These are phyloP conservation scores for Zaprionus gabonicus DNA, from an alignment of 1,140 invertebrate genomes.

Conservation along the genomic window DNA sequence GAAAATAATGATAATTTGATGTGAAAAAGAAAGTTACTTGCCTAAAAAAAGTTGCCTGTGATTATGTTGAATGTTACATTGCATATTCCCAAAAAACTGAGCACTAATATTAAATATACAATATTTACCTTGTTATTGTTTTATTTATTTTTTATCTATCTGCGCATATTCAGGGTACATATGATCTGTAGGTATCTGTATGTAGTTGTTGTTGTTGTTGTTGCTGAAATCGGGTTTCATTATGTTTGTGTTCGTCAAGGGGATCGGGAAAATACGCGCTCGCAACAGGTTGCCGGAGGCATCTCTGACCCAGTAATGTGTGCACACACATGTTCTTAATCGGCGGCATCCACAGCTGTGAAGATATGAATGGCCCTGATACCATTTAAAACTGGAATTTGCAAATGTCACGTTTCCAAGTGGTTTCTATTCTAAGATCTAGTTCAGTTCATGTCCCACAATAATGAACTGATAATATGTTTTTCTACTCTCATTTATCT, in stretches of 20 bases:
- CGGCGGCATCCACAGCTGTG: conserved; percentile 2
- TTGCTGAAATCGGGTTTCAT: background rate
- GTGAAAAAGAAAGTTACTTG: conserved; percentile 46
- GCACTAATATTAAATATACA: background rate
- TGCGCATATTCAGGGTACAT: background rate
- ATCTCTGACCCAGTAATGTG: conserved; percentile 2
- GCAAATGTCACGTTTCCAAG: background rate
- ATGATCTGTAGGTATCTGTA: background rate
- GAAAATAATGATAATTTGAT: conserved; percentile 40
- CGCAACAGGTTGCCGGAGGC: background rate
- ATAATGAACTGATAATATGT: background rate
- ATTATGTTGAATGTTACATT: background rate
- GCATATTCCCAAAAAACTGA: background rate
- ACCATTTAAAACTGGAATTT: background rate
- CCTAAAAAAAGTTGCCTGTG: background rate
- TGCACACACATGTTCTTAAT: conserved; percentile 4
- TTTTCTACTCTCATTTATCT: background rate
- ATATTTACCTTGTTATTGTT: background rate
- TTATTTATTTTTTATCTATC: background rate
- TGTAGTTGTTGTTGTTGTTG: background rate
- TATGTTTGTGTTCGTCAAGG: background rate
- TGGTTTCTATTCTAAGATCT: background rate
- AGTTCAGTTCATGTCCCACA: background rate
- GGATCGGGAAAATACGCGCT: background rate
- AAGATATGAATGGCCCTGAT: conserved; percentile 5